Percentiles rank a stretch among this genome's conserved stretches.
phyloP scores from a whole-genome alignment of 2,113 vertebrate species.

The Rallus limicola region DNA sequence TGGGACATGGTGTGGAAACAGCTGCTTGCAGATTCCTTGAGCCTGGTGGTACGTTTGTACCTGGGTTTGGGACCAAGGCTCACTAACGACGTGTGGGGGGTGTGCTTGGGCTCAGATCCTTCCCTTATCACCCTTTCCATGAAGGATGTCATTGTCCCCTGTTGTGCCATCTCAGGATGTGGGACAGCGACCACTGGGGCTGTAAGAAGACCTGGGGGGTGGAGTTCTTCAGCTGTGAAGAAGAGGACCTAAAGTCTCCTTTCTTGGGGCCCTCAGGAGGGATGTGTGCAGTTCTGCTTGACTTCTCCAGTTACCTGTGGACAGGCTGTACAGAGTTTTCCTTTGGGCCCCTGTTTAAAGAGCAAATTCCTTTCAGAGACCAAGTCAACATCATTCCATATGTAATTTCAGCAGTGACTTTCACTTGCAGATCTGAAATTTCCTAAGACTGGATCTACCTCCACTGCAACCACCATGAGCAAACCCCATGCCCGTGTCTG shows the following conservation, averaged over 20 bases:
- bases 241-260: neutral
- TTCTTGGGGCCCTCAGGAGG: neutral
- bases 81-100: rapidly evolving
- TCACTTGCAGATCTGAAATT: neutral
- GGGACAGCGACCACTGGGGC: too few species aligned
- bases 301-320: neutral
- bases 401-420: neutral
- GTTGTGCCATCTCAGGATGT: neutral
- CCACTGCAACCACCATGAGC: rapidly evolving
- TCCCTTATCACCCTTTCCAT: neutral
- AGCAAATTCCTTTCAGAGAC: neutral
- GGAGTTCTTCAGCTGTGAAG: neutral
- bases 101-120: neutral
- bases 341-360: neutral
- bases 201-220: neutral
- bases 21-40: neutral
- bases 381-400: neutral
- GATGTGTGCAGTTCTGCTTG: rapidly evolving
- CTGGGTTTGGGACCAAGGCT: neutral
- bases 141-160: neutral
- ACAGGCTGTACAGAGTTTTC: rapidly evolving
- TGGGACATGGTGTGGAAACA: neutral
- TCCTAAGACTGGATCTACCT: neutral
- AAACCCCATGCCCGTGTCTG: neutral
- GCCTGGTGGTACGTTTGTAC: neutral